Evolutionary conservation across 92 coral and sea anemone genomes (phyloP).

Genomic region (Zoanthus solanderi): DNA sequence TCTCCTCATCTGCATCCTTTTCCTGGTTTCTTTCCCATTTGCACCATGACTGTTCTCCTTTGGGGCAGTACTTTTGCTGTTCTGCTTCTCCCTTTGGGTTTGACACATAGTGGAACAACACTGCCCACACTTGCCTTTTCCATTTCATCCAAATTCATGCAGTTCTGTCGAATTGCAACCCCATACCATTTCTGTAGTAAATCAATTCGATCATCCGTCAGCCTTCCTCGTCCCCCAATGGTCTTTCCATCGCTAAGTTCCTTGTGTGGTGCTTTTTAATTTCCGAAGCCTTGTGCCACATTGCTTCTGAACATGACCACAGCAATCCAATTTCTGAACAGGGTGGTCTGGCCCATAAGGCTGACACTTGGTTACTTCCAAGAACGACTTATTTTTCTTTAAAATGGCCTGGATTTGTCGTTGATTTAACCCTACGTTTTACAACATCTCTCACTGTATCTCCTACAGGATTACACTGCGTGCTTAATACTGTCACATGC

Average conservation of each 20-base stretch:
- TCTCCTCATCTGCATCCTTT: background rate
- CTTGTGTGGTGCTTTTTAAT: background rate
- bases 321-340: slow-evolving; percentile 3
- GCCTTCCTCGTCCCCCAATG: background rate
- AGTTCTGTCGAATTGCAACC: background rate
- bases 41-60: slow-evolving; percentile 12
- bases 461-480: slow-evolving; percentile 43
- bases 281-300: background rate
- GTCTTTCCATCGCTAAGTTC: slow-evolving; percentile 1
- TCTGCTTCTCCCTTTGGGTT: background rate
- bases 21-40: background rate
- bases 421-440: slow-evolving; percentile 42
- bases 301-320: slow-evolving; percentile 4
- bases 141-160: slow-evolving; percentile 7
- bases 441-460: slow-evolving; percentile 25
- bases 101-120: background rate
- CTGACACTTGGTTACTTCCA: background rate
- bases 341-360: slow-evolving; percentile 7
- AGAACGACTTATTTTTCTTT: slow-evolving; percentile 28
- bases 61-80: slow-evolving; percentile 10
- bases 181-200: background rate
- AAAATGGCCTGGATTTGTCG: slow-evolving; percentile 5
- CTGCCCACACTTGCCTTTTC: slow-evolving; percentile 5
- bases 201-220: background rate
- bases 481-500: background rate